Percentiles rank a stretch among this genome's conserved stretches.
Evolutionary conservation across 2,113 vertebrate genomes (phyloP).

Genomic region (Stigmatopora nigra): DNA sequence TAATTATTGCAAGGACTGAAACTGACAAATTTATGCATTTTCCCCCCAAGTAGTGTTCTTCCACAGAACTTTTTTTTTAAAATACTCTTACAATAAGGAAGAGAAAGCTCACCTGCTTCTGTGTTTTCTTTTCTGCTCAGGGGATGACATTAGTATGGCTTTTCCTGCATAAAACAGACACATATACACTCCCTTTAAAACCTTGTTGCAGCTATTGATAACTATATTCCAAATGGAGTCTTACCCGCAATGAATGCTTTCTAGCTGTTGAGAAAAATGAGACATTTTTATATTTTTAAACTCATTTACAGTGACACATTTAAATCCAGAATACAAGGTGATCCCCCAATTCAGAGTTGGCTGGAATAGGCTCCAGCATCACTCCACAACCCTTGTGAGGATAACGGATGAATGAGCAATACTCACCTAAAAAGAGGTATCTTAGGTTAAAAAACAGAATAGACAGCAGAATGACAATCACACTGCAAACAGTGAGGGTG

Average conservation of each 20-base stretch:
- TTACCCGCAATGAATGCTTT: constrained; percentile 41
- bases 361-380: no score
- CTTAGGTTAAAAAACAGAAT: constrained; percentile 27
- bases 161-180: constrained; percentile 53
- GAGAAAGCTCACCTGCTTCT: neutral
- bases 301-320: no score
- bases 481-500: constrained; percentile 6
- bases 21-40: neutral
- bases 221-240: neutral
- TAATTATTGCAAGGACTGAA: neutral
- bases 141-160: constrained; percentile 51
- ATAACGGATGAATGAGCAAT: neutral
- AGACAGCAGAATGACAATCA: constrained; percentile 19
- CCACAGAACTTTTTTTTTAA: neutral
- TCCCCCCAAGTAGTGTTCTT: neutral
- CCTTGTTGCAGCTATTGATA: neutral
- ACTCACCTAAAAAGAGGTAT: constrained; percentile 49
- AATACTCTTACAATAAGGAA: neutral
- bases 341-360: no score
- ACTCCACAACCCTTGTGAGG: no score
- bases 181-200: constrained; percentile 17
- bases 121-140: neutral
- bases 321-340: neutral
- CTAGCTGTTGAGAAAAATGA: constrained; percentile 39
- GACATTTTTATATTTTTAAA: neutral